Evolutionary conservation across 2,113 vertebrate species (phyloP).

Genomic region (Dromaius novaehollandiae): DNA sequence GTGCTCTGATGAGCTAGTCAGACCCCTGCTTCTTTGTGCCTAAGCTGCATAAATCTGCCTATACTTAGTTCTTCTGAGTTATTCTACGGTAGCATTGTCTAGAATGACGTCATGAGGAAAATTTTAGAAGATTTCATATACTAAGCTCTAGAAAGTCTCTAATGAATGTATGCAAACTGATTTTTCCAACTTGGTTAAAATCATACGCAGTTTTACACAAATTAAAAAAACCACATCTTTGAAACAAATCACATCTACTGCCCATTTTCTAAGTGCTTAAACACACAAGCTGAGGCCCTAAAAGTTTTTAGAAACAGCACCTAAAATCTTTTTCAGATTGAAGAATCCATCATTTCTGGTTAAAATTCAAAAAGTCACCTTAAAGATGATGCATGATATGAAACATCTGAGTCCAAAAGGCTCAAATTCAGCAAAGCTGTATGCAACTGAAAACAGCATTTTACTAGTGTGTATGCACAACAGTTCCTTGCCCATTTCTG

Average conservation of each 20-base stretch:
- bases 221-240: neutral
- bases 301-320: neutral
- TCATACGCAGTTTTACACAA: neutral
- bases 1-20: neutral
- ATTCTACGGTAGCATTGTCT: neutral
- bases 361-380: neutral
- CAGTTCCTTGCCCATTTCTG: neutral
- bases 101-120: neutral
- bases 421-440: neutral
- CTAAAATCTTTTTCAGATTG: neutral
- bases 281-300: neutral
- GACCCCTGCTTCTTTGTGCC: neutral
- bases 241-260: neutral
- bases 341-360: neutral
- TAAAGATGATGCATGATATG: neutral
- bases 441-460: neutral
- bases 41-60: neutral
- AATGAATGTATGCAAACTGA: neutral
- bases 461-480: neutral
- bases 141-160: neutral
- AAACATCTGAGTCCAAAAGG: neutral
- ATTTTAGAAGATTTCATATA: neutral
- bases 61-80: neutral
- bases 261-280: neutral
- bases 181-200: neutral